Evolutionary conservation across 2,113 vertebrate species (phyloP), one percentile per base, ranked within the genome.

Genomic region (Dicrurus megarhynchus): DNA sequence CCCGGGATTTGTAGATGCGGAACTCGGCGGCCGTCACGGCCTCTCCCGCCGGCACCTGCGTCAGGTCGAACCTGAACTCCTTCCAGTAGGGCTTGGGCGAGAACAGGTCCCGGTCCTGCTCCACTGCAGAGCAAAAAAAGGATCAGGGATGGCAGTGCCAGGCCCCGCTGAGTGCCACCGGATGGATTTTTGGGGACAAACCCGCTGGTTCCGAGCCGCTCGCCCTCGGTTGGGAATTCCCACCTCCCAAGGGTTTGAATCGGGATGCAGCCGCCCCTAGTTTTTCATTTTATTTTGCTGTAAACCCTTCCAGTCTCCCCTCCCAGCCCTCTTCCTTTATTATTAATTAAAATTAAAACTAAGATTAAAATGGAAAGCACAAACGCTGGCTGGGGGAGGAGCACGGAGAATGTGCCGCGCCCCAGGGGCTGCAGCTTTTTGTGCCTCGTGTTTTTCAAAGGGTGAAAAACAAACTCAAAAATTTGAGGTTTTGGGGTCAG

Each of bases 41-140:
- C 97, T 99, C 99, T 0, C 99, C 99, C 6, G 97, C 96, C 2
- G 99, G 99, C 80, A 99, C 98, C 35, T 99, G 99, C 0, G 99
- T 98, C 97, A 99, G 98, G 96, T 99, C 99, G 22, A 99, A 99
- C 8, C 97, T 97, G 87, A 99, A 99, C 98, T 99, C 99, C 97
- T 99, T 99, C 99, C 99, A 99, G 96, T 99, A 99, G 0, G 99
- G 99, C 56, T 98, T 98, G 3, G 98, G 98, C 4, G 98, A 99
- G 92, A 98, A 97, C 81, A 99, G 95, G 76, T 99, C 98, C 8
- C 96, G 97, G 97, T 99, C 99, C 57, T 98, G 98, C 96, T 99
- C 99, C 90, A 99, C 99, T 99, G 98, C 1, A 41, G 96, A 55
- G 74, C 14, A 63, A 21, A 90, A 33, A 57, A 49, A 49, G 67